Percentiles rank a stretch among this genome's conserved stretches.
Conservation (phyloP, 2,797 vertebrate species). For the Mareca strepera region DNA sequence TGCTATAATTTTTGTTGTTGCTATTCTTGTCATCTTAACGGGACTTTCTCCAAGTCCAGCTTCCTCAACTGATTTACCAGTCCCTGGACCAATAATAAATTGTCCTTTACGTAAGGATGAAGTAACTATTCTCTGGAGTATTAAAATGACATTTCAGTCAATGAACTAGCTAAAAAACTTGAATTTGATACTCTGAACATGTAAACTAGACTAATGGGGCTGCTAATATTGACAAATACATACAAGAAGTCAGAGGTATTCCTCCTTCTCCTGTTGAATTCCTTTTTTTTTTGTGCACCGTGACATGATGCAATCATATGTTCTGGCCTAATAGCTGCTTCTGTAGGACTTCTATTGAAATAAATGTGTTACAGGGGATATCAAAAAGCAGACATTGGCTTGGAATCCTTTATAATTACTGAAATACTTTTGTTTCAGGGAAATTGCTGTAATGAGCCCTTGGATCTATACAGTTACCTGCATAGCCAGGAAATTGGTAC, state of each 20-base stretch:
- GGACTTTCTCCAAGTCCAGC: neutral
- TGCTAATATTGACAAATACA: neutral
- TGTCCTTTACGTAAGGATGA: neutral
- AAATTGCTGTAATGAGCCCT: constrained; percentile 84
- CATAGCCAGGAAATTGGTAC: constrained; percentile 89
- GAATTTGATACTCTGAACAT: neutral
- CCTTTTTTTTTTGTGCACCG: neutral
- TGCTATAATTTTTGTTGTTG: neutral
- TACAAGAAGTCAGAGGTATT: neutral
- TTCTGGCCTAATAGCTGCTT: neutral
- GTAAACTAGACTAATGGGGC: neutral
- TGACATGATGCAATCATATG: neutral
- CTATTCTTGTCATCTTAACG: neutral
- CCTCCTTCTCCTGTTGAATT: neutral
- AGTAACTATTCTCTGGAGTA: neutral
- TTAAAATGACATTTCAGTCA: neutral
- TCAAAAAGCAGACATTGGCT: rapidly evolving
- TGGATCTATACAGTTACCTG: constrained; percentile 93
- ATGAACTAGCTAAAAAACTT: neutral
- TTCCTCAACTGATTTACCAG: neutral
- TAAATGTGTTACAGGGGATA: neutral
- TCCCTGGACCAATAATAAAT: neutral
- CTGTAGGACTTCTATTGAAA: neutral
- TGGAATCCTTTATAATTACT: neutral
- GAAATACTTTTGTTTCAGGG: constrained; percentile 76